Evolutionary conservation across 2,113 vertebrate genomes (phyloP).

Genomic region (Macroglossus sobrinus): DNA sequence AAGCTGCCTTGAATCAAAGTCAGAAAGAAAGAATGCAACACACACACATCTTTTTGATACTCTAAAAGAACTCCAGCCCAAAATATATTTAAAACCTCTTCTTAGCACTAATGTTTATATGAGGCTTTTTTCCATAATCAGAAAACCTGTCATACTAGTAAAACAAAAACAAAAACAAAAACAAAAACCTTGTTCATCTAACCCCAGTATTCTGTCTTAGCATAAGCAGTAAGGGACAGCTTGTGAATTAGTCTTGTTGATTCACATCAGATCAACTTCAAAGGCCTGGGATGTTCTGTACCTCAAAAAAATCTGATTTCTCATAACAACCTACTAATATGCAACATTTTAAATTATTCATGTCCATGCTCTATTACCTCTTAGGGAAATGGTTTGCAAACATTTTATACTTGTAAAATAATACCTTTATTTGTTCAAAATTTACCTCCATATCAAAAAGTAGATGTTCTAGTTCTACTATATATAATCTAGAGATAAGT

Average conservation of each 20-base stretch:
- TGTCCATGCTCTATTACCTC: neutral
- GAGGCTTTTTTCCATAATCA: neutral
- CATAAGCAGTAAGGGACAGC: neutral
- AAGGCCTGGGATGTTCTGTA: neutral
- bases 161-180: neutral
- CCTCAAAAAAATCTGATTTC: neutral
- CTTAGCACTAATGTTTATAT: neutral
- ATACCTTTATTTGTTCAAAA: neutral
- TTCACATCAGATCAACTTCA: neutral
- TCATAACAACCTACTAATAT: neutral
- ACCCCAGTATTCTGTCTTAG: neutral
- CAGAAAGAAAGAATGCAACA: constrained; percentile 35
- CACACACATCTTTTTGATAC: neutral
- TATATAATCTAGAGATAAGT: neutral
- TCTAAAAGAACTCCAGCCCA: constrained; percentile 8
- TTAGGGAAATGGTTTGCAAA: neutral
- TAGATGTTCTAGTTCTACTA: neutral
- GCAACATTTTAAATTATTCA: neutral
- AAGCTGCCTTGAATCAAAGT: neutral
- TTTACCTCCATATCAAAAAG: neutral
- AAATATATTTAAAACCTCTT: neutral
- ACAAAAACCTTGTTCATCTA: neutral
- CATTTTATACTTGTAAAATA: neutral
- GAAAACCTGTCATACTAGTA: neutral
- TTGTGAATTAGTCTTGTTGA: neutral